Percentiles rank a stretch among this genome's conserved stretches.
Evolutionary conservation across 2,888 invertebrate species (phyloP).

Genomic region (Erebia palarica): DNA sequence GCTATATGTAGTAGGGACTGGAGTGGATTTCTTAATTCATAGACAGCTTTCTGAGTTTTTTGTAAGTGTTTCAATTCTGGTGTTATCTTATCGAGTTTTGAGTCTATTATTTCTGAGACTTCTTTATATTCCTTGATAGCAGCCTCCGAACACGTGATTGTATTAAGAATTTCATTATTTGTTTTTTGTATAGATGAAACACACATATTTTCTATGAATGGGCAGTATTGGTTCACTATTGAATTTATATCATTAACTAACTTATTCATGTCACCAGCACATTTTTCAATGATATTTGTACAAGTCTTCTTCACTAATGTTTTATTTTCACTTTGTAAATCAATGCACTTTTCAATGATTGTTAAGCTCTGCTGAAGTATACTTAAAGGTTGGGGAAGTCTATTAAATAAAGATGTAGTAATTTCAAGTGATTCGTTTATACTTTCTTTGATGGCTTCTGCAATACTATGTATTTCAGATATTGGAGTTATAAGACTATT

Average conservation of each 20-base stretch:
- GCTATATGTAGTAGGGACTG: slow-evolving; percentile 64
- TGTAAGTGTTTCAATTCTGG: slow-evolving; percentile 63
- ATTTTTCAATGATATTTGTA: slow-evolving; percentile 84
- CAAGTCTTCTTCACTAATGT: slow-evolving; percentile 87
- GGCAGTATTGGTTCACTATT: slow-evolving; percentile 74
- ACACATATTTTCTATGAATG: slow-evolving; percentile 62
- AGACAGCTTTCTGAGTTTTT: slow-evolving; percentile 71
- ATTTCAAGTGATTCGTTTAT: slow-evolving; percentile 61
- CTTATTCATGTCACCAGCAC: slow-evolving; percentile 80
- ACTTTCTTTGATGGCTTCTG: slow-evolving; percentile 78
- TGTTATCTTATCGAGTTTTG: slow-evolving; percentile 57
- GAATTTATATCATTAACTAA: slow-evolving; percentile 71
- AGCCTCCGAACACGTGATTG: slow-evolving; percentile 71
- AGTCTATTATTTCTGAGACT: slow-evolving; percentile 61
- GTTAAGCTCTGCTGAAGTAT: slow-evolving; percentile 85
- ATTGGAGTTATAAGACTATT: slow-evolving; percentile 84
- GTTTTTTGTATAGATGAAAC: slow-evolving; percentile 70
- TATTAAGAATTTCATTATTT: slow-evolving; percentile 73
- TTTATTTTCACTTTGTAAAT: slow-evolving; percentile 85
- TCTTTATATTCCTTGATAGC: slow-evolving; percentile 78
- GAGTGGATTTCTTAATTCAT: slow-evolving; percentile 65
- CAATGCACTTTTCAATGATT: slow-evolving; percentile 86
- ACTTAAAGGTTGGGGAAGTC: slow-evolving; percentile 82
- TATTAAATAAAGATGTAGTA: slow-evolving; percentile 80
- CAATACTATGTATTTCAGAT: slow-evolving; percentile 84